Evolutionary conservation across 2,113 vertebrate genomes (phyloP).

Genomic region (Pitta sordida): DNA sequence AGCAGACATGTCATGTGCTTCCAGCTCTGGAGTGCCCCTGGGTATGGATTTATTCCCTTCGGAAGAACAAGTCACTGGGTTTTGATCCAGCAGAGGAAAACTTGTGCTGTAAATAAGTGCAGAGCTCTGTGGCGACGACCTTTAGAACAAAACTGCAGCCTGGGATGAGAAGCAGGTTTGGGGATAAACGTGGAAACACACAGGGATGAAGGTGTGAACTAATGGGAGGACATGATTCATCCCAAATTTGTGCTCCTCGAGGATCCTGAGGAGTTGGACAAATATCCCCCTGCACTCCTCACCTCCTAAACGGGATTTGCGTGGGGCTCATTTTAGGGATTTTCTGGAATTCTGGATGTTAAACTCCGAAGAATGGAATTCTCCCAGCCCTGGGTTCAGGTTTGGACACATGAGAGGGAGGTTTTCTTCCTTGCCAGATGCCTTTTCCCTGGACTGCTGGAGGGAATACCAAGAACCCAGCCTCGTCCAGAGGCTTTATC

Average conservation of each 20-base stretch:
- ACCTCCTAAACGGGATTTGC: neutral
- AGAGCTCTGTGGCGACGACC: neutral
- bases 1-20: neutral
- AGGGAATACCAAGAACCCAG: neutral
- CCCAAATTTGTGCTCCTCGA: neutral
- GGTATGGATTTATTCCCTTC: neutral
- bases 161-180: neutral
- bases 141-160: fast-evolving
- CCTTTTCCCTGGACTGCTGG: neutral
- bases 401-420: neutral
- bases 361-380: neutral
- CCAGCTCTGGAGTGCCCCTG: neutral
- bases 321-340: neutral
- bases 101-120: neutral
- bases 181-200: neutral
- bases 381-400: neutral
- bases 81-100: neutral
- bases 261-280: neutral
- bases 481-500: neutral
- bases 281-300: neutral
- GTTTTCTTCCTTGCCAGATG: neutral
- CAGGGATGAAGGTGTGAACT: neutral
- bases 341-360: neutral
- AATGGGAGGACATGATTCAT: neutral
- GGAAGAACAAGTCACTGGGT: fast-evolving